Conservation (phyloP, 2,113 vertebrate genomes). For the Xiphophorus maculatus region DNA sequence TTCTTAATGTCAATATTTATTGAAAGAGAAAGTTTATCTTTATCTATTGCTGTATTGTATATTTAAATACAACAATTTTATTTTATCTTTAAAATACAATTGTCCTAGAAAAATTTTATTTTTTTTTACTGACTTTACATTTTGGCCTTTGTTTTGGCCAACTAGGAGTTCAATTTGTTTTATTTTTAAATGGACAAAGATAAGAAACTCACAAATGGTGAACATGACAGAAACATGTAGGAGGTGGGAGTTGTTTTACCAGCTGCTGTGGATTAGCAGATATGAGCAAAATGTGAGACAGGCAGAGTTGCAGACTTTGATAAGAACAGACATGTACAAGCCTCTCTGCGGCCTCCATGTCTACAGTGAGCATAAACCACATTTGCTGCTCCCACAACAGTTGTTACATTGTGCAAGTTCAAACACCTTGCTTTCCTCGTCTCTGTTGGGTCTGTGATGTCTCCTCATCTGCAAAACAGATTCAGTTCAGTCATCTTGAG, state of each 20-base stretch:
- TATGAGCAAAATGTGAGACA: constrained; percentile 41
- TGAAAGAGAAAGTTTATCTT: neutral
- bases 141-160: neutral
- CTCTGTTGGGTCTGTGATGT: neutral
- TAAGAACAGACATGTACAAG: constrained; percentile 63
- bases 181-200: constrained; percentile 27
- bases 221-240: constrained; percentile 8
- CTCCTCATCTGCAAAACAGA: neutral
- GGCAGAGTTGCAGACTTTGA: constrained; percentile 54
- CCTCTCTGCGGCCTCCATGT: constrained; percentile 51
- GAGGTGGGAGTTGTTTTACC: constrained; percentile 16
- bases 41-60: too few species aligned
- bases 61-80: neutral
- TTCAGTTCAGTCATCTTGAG: neutral
- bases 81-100: neutral
- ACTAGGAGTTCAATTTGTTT: neutral
- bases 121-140: too few species aligned
- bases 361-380: constrained; percentile 34
- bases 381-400: constrained; percentile 33
- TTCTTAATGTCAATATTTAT: neutral
- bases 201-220: constrained; percentile 12
- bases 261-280: constrained; percentile 30
- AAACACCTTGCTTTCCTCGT: constrained; percentile 6
- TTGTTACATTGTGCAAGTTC: constrained; percentile 7
- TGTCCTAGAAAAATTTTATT: neutral